Percentiles rank a stretch among this genome's conserved stretches.
phyloP scores from a whole-genome alignment of 2,888 invertebrate species.

The Empis livida region DNA sequence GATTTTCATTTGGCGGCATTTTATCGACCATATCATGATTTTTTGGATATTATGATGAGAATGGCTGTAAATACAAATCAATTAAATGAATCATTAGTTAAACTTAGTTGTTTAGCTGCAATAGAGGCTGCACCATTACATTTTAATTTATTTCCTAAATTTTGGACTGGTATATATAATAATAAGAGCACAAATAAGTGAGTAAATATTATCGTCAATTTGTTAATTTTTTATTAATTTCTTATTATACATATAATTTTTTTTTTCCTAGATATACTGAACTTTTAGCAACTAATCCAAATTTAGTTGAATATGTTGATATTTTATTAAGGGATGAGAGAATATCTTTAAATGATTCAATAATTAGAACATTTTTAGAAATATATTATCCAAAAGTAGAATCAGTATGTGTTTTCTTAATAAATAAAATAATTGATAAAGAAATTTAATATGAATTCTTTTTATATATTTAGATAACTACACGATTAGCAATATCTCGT shows the following conservation, averaged over 20 bases:
- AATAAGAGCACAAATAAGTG: constrained; percentile 35
- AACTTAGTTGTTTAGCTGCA: constrained; percentile 78
- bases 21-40: constrained; percentile 78
- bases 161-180: constrained; percentile 81
- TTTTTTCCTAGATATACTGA: constrained; percentile 54
- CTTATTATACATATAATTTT: too few relatives aligned
- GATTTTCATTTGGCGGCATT: constrained; percentile 62
- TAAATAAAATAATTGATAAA: not conserved
- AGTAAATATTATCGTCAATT: constrained; percentile 12
- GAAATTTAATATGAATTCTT: not conserved
- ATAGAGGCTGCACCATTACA: constrained; percentile 82
- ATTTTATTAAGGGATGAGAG: constrained; percentile 81
- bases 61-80: constrained; percentile 80
- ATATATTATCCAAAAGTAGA: constrained; percentile 79
- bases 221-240: constrained; percentile 1
- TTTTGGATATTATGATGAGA: constrained; percentile 72
- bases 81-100: constrained; percentile 73
- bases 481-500: constrained; percentile 32
- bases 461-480: constrained; percentile 22
- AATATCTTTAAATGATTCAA: constrained; percentile 67
- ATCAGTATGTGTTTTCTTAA: not conserved
- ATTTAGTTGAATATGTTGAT: constrained; percentile 80
- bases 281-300: constrained; percentile 67
- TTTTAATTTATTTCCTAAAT: constrained; percentile 77
- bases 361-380: constrained; percentile 76